phyloP scores from a whole-genome alignment of 23 tunicate genomes.

The Halocynthia aurantium region DNA sequence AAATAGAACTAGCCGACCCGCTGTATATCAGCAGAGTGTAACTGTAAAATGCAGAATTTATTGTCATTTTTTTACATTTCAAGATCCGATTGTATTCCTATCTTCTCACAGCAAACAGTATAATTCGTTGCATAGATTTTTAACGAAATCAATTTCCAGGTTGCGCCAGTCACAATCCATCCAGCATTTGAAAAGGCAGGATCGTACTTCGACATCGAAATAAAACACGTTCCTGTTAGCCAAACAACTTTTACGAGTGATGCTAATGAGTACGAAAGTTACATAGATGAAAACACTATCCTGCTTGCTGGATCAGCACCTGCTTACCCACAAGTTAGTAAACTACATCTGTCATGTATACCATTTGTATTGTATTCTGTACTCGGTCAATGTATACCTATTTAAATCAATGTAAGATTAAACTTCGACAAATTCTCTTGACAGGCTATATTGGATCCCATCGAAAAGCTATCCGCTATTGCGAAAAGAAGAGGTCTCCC shows the following conservation, averaged over 20 bases:
- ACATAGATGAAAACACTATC: conserved; percentile 70
- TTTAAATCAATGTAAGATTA: too few species aligned
- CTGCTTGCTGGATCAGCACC: conserved; percentile 85
- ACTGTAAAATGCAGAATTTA: background rate
- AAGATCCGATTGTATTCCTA: background rate
- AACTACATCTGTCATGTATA: background rate
- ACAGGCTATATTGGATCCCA: conserved; percentile 82
- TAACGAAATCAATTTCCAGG: conserved; percentile 11
- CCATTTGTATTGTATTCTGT: too few species aligned
- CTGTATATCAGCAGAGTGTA: background rate
- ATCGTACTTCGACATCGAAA: conserved; percentile 59
- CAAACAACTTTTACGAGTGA: conserved; percentile 40
- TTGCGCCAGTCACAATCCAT: conserved; percentile 78
- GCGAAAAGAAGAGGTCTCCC: conserved; percentile 57
- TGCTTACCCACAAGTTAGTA: conserved; percentile 75
- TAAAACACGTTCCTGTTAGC: conserved; percentile 70
- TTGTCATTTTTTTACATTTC: background rate
- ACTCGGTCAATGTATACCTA: too few species aligned
- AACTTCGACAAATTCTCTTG: background rate
- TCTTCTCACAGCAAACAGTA: too few species aligned
- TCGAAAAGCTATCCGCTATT: conserved; percentile 51
- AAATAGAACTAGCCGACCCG: background rate
- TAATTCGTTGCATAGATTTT: too few species aligned
- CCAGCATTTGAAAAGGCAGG: conserved; percentile 97
- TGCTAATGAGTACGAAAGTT: conserved; percentile 37